Evolutionary conservation across 2,888 invertebrate genomes (phyloP).

Genomic region (Cordilura impudica): DNA sequence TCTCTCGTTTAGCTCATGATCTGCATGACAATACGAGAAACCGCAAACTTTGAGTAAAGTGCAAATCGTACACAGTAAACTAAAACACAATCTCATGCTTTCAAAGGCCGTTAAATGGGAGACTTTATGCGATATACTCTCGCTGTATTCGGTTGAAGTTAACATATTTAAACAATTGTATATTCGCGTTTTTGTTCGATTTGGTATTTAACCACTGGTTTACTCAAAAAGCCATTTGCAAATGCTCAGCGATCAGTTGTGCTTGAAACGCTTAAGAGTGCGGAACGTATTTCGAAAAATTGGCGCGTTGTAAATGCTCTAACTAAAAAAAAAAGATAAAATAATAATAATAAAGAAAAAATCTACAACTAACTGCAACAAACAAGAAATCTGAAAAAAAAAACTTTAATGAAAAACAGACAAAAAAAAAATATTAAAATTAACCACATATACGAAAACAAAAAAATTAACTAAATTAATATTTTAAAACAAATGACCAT

Average conservation of each 20-base stretch:
- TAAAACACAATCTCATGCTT: conserved; percentile 22
- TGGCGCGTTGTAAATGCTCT: conserved; percentile 58
- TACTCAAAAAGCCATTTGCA: conserved; percentile 57
- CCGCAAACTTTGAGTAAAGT: conserved; percentile 12
- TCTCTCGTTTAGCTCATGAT: conserved; percentile 42
- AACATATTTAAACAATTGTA: conserved; percentile 32
- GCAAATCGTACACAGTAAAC: conserved; percentile 6
- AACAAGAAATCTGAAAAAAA: conserved; percentile 3
- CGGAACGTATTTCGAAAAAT: conserved; percentile 69
- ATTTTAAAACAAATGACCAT: conserved; percentile 10
- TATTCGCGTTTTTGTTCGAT: conserved; percentile 60
- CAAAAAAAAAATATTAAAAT: background rate
- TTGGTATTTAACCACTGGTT: conserved; percentile 64
- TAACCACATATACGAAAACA: conserved; percentile 16
- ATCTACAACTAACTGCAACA: conserved; percentile 46
- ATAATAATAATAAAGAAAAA: too few species aligned
- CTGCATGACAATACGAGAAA: conserved; percentile 16
- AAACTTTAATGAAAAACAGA: background rate
- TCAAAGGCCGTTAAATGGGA: conserved; percentile 37
- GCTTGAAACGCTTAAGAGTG: conserved; percentile 76
- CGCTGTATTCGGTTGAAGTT: background rate
- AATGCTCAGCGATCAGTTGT: conserved; percentile 73
- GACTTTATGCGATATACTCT: conserved; percentile 10
- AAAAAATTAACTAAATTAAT: conserved; percentile 21
- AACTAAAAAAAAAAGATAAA: conserved; percentile 6